These are phyloP conservation scores for Aphrocallistes beatrix DNA, from an alignment of 37 sponge, comb jelly and placozoan species.

Conservation along the genomic window DNA sequence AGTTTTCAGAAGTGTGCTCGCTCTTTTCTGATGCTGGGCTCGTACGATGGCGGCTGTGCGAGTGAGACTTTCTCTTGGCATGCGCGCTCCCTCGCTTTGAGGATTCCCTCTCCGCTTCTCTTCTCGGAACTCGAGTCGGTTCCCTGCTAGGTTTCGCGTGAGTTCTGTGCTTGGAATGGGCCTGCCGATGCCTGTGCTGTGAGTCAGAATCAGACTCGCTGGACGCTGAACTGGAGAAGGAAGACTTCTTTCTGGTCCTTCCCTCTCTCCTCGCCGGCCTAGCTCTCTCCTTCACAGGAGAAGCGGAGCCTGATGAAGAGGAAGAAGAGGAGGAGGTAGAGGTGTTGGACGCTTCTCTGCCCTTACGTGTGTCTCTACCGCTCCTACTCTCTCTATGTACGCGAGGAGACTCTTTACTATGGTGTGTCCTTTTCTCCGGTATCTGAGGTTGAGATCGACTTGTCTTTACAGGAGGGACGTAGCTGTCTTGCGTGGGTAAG, in stretches of 20 bases:
- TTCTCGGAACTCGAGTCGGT: background rate
- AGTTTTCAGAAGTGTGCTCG: constrained; percentile 4
- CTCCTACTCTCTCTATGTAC: no score
- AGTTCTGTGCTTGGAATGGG: background rate
- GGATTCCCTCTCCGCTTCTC: background rate
- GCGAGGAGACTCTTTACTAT: no score
- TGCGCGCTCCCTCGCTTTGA: background rate
- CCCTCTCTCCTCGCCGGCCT: no score
- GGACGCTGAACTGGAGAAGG: background rate
- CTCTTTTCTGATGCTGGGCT: background rate
- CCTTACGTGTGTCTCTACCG: no score
- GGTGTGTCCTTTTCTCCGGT: no score
- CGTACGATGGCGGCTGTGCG: background rate
- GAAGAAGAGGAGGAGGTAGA: background rate
- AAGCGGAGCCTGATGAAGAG: background rate
- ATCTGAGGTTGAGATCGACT: no score
- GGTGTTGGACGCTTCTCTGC: background rate
- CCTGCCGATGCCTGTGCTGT: background rate
- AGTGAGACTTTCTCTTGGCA: background rate
- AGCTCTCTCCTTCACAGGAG: background rate
- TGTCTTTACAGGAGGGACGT: no score
- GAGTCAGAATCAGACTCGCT: background rate
- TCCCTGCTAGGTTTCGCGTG: background rate
- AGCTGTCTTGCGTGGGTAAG: no score
- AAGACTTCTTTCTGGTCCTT: background rate